Evolutionary conservation across 2,113 vertebrate species (phyloP), one percentile per base, ranked within the genome.

Genomic region (Pseudorasbora parva): DNA sequence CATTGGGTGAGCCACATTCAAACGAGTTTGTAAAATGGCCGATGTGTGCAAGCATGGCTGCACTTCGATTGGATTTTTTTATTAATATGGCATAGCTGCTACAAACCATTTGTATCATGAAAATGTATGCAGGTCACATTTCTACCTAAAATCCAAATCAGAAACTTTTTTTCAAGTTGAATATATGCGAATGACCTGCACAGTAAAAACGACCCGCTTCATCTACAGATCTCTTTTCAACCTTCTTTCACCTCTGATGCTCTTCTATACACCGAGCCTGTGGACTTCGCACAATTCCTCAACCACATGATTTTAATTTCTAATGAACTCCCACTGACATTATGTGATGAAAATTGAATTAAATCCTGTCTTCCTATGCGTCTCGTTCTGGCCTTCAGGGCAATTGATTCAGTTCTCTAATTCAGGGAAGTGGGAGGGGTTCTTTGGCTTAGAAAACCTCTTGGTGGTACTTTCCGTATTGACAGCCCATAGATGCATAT

Each of bases 301-400:
- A 51, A 72, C 21, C 47, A 5, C 23, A 5, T 47, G 0, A 64
- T 66, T 79, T 66, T 21, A 1, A 81, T 81, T 69, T 69, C 79
- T 56, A 69, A 69, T 81, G 64, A 7, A 56, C 47, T 71, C 21
- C 62, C 64, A 41, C 79, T 6, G 60, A 81, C 27, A 69, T 54
- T n/a, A 23, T 41, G 8, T 4, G 19, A 51, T 41, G 45, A 47
- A 69, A 81, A 81, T 69, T 81, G 64, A 81, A 81, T 81, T 81
- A 81, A 69, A 81, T 69, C 79, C 64, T 17, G 27, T 69, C 64
- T 69, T 37, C 64, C 64, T 69, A 9, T 69, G 79, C 64, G 71
- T 81, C 47, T n/a, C 12, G 8, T 56, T 54, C 79, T 15, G 47
- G 62, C 47, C 79, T 69, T 68, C 47, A 23, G 47, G 79, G 79